Conservation (phyloP, 2,888 invertebrate genomes). For the Arctia plantaginis region DNA sequence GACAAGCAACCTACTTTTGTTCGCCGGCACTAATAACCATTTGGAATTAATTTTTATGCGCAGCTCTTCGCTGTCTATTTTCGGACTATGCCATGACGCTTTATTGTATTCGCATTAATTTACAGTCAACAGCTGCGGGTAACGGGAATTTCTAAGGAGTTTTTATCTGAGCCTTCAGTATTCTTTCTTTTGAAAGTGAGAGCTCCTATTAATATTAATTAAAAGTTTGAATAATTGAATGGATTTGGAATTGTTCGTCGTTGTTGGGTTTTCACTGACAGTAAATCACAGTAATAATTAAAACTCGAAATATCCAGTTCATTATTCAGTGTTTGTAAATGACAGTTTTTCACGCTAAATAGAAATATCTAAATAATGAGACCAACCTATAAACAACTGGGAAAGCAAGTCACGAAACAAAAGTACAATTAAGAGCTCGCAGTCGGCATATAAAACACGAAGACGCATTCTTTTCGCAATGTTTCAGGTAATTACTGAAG, state of each 20-base stretch:
- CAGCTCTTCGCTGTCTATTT: slow-evolving; percentile 75
- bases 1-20: slow-evolving; percentile 71
- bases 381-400: slow-evolving; percentile 60
- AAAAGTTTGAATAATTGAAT: slow-evolving; percentile 86
- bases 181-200: slow-evolving; percentile 84
- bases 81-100: slow-evolving; percentile 70
- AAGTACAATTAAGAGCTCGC: slow-evolving; percentile 77
- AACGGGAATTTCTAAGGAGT: slow-evolving; percentile 84
- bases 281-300: slow-evolving; percentile 81
- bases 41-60: slow-evolving; percentile 79
- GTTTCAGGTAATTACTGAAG: slow-evolving; percentile 63
- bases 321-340: slow-evolving; percentile 76
- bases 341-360: slow-evolving; percentile 62
- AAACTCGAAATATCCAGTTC: slow-evolving; percentile 70
- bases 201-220: slow-evolving; percentile 86
- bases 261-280: slow-evolving; percentile 76
- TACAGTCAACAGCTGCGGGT: slow-evolving; percentile 83
- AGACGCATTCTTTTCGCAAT: slow-evolving; percentile 67
- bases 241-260: slow-evolving; percentile 81
- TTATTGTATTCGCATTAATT: slow-evolving; percentile 86
- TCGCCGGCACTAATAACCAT: slow-evolving; percentile 79
- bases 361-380: slow-evolving; percentile 30
- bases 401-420: slow-evolving; percentile 76
- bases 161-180: slow-evolving; percentile 80
- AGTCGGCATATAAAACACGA: slow-evolving; percentile 76